Conservation (phyloP, 2,113 vertebrate genomes). For the Scolopax mira region DNA sequence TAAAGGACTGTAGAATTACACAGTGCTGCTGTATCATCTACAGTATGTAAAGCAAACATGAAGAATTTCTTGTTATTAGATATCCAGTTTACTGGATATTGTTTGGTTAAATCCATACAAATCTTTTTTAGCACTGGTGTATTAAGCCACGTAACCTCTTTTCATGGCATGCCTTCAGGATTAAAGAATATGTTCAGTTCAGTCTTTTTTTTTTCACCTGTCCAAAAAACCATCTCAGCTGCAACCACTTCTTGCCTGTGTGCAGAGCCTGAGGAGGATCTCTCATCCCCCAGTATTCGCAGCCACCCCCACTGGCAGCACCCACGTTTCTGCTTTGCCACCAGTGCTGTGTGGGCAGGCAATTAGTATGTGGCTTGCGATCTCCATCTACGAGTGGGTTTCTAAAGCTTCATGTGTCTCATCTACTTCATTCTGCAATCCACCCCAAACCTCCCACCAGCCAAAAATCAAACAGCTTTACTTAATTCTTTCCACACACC, state of each 20-base stretch:
- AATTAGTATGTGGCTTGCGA: constrained; percentile 43
- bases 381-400: constrained; percentile 31
- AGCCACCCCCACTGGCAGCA: background rate
- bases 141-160: background rate
- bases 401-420: constrained; percentile 37
- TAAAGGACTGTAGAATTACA: background rate
- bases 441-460: constrained; percentile 46
- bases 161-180: background rate
- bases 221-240: background rate
- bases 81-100: background rate
- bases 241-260: background rate
- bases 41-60: background rate
- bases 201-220: background rate
- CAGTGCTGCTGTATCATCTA: background rate
- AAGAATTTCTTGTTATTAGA: background rate
- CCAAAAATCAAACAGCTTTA: constrained; percentile 25
- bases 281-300: background rate
- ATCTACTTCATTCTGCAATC: constrained; percentile 47
- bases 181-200: background rate
- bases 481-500: constrained; percentile 33
- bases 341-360: background rate
- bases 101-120: background rate
- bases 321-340: constrained; percentile 35
- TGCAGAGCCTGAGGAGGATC: background rate
- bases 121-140: background rate